Conservation (phyloP, 2,113 vertebrate species). For the Pteropus alecto region DNA sequence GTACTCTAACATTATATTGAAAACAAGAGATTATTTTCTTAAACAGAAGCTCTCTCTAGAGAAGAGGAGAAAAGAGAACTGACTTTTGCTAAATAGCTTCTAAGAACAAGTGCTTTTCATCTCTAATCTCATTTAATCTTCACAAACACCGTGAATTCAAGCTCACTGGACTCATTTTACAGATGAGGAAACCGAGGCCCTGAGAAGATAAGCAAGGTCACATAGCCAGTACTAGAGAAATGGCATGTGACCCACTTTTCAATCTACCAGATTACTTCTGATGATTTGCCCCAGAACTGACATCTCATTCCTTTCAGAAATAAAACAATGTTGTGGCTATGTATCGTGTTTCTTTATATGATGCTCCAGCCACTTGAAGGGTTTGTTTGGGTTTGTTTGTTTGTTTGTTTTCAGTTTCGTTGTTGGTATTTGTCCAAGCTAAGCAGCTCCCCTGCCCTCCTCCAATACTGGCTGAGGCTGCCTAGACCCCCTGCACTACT, state of each 20-base stretch:
- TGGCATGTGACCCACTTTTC: background rate
- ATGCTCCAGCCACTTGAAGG: background rate
- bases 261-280: background rate
- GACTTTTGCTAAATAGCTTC: background rate
- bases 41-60: background rate
- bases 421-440: background rate
- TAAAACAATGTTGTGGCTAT: background rate
- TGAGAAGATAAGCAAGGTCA: background rate
- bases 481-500: background rate
- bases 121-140: background rate
- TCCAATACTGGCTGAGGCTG: background rate
- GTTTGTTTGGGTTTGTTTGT: background rate
- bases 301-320: background rate
- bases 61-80: background rate
- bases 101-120: background rate
- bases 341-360: background rate
- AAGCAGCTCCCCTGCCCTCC: background rate
- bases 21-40: conserved; percentile 21
- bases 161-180: background rate
- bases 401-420: background rate
- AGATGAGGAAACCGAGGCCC: background rate
- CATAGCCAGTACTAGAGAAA: background rate
- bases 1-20: background rate
- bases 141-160: background rate
- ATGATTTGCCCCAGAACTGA: background rate